Conservation (phyloP, 2,113 vertebrate genomes). For the Telmatochromis brachygnathus region DNA sequence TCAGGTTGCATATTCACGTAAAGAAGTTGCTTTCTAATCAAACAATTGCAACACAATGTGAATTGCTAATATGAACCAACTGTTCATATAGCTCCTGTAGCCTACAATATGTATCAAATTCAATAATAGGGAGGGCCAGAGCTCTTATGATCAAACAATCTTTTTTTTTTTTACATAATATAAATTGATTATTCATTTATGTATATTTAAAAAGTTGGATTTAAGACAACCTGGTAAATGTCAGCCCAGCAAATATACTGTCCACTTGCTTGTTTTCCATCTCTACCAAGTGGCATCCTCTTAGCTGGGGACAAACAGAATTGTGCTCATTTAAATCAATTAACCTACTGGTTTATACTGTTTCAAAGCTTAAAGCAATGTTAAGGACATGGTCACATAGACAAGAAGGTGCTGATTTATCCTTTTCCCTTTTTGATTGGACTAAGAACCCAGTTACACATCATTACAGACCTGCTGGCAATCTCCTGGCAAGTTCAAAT, state of each 20-base stretch:
- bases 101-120: background rate
- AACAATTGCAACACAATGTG: background rate
- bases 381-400: background rate
- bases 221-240: fast-evolving
- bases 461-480: background rate
- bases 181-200: background rate
- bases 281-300: background rate
- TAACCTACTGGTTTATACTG: background rate
- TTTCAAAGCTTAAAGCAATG: background rate
- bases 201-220: background rate
- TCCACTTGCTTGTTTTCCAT: background rate
- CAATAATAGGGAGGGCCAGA: background rate
- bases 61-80: background rate
- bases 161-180: background rate
- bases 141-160: background rate
- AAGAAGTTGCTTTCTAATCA: background rate
- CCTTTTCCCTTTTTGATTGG: background rate
- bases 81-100: background rate
- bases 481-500: background rate
- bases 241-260: background rate
- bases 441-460: background rate
- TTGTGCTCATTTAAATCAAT: background rate
- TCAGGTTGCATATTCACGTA: background rate
- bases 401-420: background rate
- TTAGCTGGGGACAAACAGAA: background rate